Percentiles rank a stretch among this genome's conserved stretches.
Conservation (phyloP, 2,113 vertebrate genomes). For the Gambusia affinis region DNA sequence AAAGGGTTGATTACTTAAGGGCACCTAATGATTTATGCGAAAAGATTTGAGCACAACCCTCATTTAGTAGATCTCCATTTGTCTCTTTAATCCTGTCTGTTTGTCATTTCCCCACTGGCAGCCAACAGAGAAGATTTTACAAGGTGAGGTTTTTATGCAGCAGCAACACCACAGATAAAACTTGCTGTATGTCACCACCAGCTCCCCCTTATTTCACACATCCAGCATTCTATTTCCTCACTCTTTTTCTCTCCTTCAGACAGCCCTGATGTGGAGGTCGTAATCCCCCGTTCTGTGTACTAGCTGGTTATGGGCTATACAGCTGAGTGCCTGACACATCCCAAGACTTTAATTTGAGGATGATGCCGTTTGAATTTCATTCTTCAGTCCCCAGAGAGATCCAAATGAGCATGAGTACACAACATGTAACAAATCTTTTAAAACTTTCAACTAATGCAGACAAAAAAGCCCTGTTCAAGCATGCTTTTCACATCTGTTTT, state of each 20-base stretch:
- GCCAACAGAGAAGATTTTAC: constrained; percentile 56
- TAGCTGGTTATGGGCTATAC: constrained; percentile 50
- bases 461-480: constrained; percentile 21
- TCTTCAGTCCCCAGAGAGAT: constrained; percentile 41
- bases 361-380: constrained; percentile 62
- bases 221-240: constrained; percentile 5
- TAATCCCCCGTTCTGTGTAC: constrained; percentile 56
- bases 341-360: constrained; percentile 63
- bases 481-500: background rate
- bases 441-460: constrained; percentile 45
- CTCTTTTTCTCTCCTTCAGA: constrained; percentile 55
- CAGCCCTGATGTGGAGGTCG: constrained; percentile 59
- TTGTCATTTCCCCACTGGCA: constrained; percentile 46
- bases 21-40: constrained; percentile 19
- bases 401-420: constrained; percentile 39
- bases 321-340: constrained; percentile 63
- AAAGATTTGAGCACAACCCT: constrained; percentile 37
- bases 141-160: constrained; percentile 33
- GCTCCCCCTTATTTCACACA: constrained; percentile 34
- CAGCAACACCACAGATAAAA: constrained; percentile 35
- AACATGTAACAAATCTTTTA: constrained; percentile 35
- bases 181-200: constrained; percentile 10
- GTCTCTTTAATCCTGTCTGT: constrained; percentile 44
- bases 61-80: constrained; percentile 55
- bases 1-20: constrained; percentile 28